Conservation (phyloP, 2,113 vertebrate species). For the Malurus cyaneus region DNA sequence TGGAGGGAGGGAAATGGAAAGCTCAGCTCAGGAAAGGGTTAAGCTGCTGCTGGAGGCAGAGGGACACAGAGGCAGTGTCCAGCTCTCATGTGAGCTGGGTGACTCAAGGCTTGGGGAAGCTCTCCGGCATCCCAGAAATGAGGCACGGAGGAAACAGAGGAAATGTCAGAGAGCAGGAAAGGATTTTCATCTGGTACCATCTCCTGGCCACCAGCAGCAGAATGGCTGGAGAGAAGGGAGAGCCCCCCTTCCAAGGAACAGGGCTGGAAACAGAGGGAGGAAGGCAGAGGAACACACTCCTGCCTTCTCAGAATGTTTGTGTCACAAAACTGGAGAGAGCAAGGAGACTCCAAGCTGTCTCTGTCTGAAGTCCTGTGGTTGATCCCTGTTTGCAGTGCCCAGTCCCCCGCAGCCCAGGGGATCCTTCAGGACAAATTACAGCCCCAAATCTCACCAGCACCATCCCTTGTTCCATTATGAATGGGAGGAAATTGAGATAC, state of each 20-base stretch:
- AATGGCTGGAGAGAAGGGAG: neutral
- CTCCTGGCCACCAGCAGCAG: neutral
- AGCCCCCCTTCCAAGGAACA: neutral
- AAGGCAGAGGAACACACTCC: neutral
- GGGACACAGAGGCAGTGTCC: neutral
- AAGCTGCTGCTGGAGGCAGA: neutral
- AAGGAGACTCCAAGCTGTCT: neutral
- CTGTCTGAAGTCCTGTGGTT: rapidly evolving
- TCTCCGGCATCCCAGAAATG: neutral
- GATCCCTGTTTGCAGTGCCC: neutral
- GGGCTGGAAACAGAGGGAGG: neutral
- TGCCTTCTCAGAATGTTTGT: neutral
- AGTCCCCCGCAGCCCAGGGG: neutral
- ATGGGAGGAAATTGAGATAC: neutral
- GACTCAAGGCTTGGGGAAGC: neutral
- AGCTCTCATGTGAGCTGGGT: neutral
- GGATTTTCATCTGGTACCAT: neutral
- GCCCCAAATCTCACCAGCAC: neutral
- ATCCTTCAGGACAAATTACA: neutral
- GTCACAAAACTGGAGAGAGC: neutral
- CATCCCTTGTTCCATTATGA: neutral
- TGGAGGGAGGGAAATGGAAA: neutral
- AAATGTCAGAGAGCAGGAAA: neutral
- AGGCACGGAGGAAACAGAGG: neutral
- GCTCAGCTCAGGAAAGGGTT: neutral